Evolutionary conservation across 2,888 invertebrate genomes (phyloP), one percentile per base, ranked within the genome.

Genomic region (Iphiclides podalirius): DNA sequence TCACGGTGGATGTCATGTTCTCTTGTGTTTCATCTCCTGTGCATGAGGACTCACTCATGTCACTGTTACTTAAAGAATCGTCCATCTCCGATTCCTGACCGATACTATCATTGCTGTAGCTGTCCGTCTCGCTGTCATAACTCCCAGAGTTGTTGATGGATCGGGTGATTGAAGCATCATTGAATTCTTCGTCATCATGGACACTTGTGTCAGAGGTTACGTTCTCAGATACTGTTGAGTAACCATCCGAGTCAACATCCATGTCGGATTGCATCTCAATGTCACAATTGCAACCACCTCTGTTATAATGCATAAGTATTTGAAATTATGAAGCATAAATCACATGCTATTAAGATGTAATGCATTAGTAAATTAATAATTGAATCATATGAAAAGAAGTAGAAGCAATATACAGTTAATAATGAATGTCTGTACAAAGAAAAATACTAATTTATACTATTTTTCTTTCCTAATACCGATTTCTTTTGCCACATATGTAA

Each of bases 191-290:
- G 34, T 53, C 55, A 11, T 52, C 48, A 0, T 63, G 3, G 1
- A 83, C 66, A 34, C 81, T 82, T 0, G 82, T 84, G 44, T 86
- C 85, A 0, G 75, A 61, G 0, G 85, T 85, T 8, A 67, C 81
- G 41, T 75, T 57, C 50, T 77, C 82, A 0, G 81, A 81, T 44
- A 79, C 52, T 0, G 85, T 83, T 1, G 53, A 63, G 60, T 70
- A 82, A 0, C 69, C 70, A 1, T 73, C 69, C 9, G 46, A 39
- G 12, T 47, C 47, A 2, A 36, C 14, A 4, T 48, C 42, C 31
- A 42, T 56, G 50, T 12, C 52, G 36, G 7, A 40, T 49, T 44
- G 48, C 41, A 17, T 57, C 1, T 15, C 47, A 4, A n/a, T n/a
- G 11, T n/a, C 14, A n/a, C n/a, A n/a, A n/a, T n/a, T n/a, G n/a